Base-by-base conservation (phyloP, 2,113 vertebrate species). In the Cervus canadensis region DNA sequence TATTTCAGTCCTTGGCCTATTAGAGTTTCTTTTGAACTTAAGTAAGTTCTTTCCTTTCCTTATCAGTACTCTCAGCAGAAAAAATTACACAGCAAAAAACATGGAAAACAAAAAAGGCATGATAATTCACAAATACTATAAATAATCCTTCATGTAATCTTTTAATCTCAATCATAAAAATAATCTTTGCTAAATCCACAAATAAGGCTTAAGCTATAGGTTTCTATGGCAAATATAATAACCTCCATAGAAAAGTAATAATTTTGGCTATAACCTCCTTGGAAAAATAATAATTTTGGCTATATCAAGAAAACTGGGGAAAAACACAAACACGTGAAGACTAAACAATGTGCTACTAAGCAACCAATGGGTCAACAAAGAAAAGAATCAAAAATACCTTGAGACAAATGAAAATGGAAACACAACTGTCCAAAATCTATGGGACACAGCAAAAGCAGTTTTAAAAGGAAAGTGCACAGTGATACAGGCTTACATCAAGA, bases 141-240 rank as follows among this genome's bases (percentile, higher is more conserved):
- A 83, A 88, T 30, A 67, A 88, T n/a, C n/a, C 33, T 60, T 89
- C 52, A 74, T 30, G 56, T 86, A 92, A 25, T 54, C 26, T 62
- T 95, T 86, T 79, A 56, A 88, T 85, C 64, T 76, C 91, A 87
- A 87, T 36, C 86, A 94, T 36, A 95, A 89, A 85, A 94, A 67
- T 95, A 81, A 82, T n/a, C 54, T 78, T 67, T 36, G 11, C 19
- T 94, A 89, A 92, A 88, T 94, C 84, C 23, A 60, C 19, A 91
- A 87, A 83, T 33, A 64, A 94, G 45, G 45, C 15, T 88, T 91
- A 84, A 94, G 57, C 33, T 40, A 87, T 21, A 88, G 17, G 76
- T 76, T 11, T 60, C 52, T 43, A 78, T 82, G 82, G 43, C 50
- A 79, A 79, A 96, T 71, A 78, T 62, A 87, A 81, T 71, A 76